Evolutionary conservation across 2,888 invertebrate genomes (phyloP).

Genomic region (Trisateles emortualis): DNA sequence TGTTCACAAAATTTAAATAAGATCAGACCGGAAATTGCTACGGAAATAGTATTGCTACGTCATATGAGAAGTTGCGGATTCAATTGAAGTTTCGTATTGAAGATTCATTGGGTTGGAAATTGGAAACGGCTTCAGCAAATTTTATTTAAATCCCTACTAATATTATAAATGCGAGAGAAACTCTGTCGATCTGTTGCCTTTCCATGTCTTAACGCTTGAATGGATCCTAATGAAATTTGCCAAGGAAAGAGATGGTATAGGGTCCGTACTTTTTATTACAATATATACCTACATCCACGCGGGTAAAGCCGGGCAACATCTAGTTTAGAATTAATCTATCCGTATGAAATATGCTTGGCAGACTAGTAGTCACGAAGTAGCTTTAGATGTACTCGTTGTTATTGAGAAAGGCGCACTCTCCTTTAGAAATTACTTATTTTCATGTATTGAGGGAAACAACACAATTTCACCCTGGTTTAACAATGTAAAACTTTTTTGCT

Average conservation of each 20-base stretch:
- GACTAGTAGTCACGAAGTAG: no score
- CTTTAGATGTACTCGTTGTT: not conserved
- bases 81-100: not conserved
- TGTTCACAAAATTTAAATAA: not conserved
- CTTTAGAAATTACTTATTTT: not conserved
- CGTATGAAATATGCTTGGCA: no score
- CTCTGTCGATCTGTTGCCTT: no score
- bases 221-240: no score
- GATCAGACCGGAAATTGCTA: not conserved
- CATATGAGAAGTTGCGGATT: not conserved
- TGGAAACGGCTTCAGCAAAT: no score
- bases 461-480: constrained; percentile 3
- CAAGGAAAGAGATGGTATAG: no score
- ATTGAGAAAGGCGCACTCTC: not conserved
- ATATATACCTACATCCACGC: not conserved
- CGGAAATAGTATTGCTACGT: not conserved
- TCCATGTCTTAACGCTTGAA: no score
- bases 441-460: not conserved
- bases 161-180: no score
- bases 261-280: no score
- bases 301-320: not conserved
- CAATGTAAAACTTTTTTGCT: not conserved
- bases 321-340: not conserved
- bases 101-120: not conserved
- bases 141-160: no score